Evolutionary conservation across 92 coral and sea anemone species (phyloP).

Genomic region (Actinernus sp.): DNA sequence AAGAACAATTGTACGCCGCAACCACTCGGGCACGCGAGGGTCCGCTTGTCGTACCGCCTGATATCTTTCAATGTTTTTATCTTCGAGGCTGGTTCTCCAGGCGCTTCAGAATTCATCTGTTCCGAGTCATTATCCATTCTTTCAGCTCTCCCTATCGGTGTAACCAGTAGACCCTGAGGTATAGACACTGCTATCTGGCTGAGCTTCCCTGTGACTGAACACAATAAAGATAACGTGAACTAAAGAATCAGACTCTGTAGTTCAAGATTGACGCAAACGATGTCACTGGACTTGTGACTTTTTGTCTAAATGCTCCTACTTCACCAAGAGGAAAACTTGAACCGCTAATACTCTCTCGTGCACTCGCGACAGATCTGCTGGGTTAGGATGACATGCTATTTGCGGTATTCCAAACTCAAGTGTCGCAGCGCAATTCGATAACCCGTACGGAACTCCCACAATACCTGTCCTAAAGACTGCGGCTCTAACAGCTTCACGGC

Average conservation of each 20-base stretch:
- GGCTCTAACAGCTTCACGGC: no score
- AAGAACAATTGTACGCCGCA: constrained; percentile 73
- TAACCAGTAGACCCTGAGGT: not conserved
- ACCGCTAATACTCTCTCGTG: not conserved
- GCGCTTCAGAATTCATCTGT: constrained; percentile 22
- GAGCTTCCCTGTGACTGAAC: not conserved
- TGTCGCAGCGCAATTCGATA: not conserved
- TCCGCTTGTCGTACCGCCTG: constrained; percentile 89
- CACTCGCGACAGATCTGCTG: not conserved
- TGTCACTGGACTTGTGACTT: not conserved
- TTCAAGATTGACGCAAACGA: no score
- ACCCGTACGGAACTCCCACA: not conserved
- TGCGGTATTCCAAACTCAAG: not conserved
- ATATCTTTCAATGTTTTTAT: constrained; percentile 73
- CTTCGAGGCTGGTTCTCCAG: not conserved
- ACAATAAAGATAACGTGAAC: not conserved
- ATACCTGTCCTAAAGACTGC: no score
- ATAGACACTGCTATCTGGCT: not conserved
- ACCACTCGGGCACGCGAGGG: constrained; percentile 85
- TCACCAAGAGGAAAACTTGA: not conserved
- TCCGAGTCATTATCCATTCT: constrained; percentile 39
- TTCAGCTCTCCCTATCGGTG: not conserved
- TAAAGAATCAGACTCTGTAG: not conserved
- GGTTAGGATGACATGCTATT: constrained; percentile 1
- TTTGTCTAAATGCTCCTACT: not conserved